These are phyloP conservation scores for Lissocephala sabroskyi DNA, from an alignment of 2,888 invertebrate genomes.

Conservation along the genomic window DNA sequence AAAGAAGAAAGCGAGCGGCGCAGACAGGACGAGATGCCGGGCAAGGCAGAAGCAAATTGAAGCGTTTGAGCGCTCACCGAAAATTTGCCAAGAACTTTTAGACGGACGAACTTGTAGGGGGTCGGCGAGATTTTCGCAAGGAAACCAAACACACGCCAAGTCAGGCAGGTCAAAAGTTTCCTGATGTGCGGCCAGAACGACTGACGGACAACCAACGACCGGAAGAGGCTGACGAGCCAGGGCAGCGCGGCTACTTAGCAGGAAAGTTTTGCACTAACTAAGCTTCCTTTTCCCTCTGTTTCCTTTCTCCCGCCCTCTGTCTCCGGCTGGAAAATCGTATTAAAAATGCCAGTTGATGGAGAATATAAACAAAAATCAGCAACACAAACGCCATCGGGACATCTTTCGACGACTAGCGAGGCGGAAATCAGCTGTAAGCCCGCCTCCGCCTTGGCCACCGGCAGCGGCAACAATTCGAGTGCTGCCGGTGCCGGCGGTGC, in stretches of 20 bases:
- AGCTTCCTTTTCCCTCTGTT: slow-evolving; percentile 21
- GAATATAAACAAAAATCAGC: slow-evolving; percentile 83
- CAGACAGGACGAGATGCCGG: no score
- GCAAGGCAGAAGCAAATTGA: slow-evolving; percentile 39
- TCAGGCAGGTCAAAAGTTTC: slow-evolving; percentile 5
- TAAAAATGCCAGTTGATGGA: slow-evolving; percentile 74
- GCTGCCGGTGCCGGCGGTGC: slow-evolving; percentile 17
- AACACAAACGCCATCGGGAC: slow-evolving; percentile 79
- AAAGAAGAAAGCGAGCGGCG: no score
- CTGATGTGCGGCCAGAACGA: no score
- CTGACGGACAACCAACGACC: background rate
- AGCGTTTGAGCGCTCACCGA: slow-evolving; percentile 27
- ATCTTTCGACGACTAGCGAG: slow-evolving; percentile 72
- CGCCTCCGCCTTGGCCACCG: slow-evolving; percentile 56
- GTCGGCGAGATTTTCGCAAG: no score
- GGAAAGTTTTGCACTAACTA: slow-evolving; percentile 41
- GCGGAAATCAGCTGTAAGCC: slow-evolving; percentile 72
- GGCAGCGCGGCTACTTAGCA: no score
- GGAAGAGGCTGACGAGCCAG: background rate
- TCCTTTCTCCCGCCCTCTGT: background rate
- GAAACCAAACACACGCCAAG: no score
- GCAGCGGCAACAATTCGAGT: slow-evolving; percentile 24
- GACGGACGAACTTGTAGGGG: no score
- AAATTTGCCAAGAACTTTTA: slow-evolving; percentile 47
- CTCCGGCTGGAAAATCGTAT: slow-evolving; percentile 4